Evolutionary conservation across 2,113 vertebrate species (phyloP).

Genomic region (Telmatochromis bifrenatus): DNA sequence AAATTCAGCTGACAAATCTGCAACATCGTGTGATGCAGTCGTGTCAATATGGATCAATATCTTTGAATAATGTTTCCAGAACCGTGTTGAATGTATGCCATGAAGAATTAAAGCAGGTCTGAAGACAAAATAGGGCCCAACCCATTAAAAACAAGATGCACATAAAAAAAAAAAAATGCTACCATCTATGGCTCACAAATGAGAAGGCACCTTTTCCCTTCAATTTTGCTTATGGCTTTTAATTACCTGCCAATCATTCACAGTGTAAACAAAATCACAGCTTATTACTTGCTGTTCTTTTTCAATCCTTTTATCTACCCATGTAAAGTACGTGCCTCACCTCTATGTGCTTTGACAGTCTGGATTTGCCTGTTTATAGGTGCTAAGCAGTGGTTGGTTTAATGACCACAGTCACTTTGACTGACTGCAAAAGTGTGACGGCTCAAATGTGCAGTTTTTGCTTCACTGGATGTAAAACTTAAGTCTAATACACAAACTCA

Average conservation of each 20-base stretch:
- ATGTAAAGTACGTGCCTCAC: background rate
- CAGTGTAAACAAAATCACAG: background rate
- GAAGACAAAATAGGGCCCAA: background rate
- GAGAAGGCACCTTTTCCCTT: background rate
- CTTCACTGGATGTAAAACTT: background rate
- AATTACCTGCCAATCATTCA: background rate
- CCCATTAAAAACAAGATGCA: too few relatives aligned
- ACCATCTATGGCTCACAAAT: background rate
- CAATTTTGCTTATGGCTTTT: background rate
- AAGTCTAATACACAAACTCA: background rate
- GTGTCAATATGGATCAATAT: background rate
- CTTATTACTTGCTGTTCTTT: background rate
- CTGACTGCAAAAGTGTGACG: background rate
- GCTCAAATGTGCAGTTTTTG: background rate
- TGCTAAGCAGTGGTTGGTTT: background rate
- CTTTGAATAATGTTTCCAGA: background rate
- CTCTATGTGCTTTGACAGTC: background rate
- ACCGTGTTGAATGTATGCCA: background rate
- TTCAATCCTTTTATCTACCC: background rate
- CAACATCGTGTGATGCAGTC: background rate
- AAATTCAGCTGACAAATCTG: background rate
- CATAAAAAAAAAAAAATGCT: background rate
- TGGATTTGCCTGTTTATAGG: background rate
- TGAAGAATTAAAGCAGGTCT: background rate
- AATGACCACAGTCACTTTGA: background rate